Evolutionary conservation across 2,888 invertebrate genomes (phyloP), one percentile per base, ranked within the genome.

Genomic region (Standfussiana lucernea): DNA sequence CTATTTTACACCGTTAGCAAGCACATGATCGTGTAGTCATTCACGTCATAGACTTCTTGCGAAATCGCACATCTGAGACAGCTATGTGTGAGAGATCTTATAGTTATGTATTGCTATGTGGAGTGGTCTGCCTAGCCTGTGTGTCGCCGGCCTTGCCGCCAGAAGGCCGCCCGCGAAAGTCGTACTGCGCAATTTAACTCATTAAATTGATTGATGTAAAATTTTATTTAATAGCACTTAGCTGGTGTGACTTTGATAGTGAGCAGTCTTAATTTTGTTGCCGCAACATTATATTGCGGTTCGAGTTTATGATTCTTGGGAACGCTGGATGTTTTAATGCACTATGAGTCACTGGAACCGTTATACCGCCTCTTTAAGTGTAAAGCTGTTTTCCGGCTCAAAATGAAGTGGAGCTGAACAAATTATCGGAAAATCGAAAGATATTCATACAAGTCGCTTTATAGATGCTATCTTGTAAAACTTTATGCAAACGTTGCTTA

Each of bases 71-170:
- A 80, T 84, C 82, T 81, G 62, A 86, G 67, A 72, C 69, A 70
- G 59, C 69, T 80, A 66, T 80, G 61, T 83, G 72, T 77, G 78
- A 79, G 69, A 75, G 61, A 75, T 84, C 62, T 80, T 80, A 62
- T 79, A 73, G 65, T 72, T 79, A 80, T 77, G 69, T 81, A 77
- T 80, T 65, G 77, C 79, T 83, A 81, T 73, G 82, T 87, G 73
- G 72, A 82, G 82, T 84, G 90, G 88, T 88, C 87, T 85, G 88
- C 92, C 86, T 83, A 94, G 95, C 92, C 95, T 89, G 92, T 91
- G 87, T 92, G 95, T 93, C 94, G 95, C 94, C 95, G 95, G 93
- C 95, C 95, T 95, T 95, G 95, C 87, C 72, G 50, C 45, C 86
- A 90, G 94, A 95, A 95, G 95, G 95, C 93, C 93, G 92, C 40